These are phyloP conservation scores for Bombus balteatus DNA, from an alignment of 1,140 invertebrate genomes.

Conservation along the genomic window DNA sequence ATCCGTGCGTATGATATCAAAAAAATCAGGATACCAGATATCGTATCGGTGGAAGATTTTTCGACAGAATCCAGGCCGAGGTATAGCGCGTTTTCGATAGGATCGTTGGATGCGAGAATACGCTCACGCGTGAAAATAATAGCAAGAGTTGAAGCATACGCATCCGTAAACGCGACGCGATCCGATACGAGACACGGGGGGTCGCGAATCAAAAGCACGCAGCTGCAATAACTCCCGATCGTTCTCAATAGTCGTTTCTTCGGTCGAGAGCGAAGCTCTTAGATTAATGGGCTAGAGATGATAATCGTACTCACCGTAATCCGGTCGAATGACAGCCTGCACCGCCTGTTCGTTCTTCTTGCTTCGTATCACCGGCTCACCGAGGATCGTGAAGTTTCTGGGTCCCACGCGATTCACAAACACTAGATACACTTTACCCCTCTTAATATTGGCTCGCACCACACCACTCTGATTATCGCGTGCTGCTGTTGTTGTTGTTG, in stretches of 20 bases:
- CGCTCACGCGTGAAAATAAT: neutral
- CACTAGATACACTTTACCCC: slow-evolving; percentile 86
- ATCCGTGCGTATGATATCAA: neutral
- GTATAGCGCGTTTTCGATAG: slow-evolving; percentile 15
- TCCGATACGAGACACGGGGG: neutral
- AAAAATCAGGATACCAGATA: neutral
- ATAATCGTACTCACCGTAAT: slow-evolving; percentile 84
- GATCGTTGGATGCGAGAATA: neutral
- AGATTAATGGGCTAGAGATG: slow-evolving; percentile 6
- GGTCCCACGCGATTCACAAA: slow-evolving; percentile 87
- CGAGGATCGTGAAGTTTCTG: slow-evolving; percentile 86
- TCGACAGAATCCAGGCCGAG: neutral
- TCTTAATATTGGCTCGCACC: slow-evolving; percentile 85
- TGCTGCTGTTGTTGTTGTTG: slow-evolving; percentile 54
- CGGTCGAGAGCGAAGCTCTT: slow-evolving; percentile 20
- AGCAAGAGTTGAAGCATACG: neutral
- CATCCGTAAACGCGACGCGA: neutral
- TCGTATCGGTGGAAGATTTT: neutral
- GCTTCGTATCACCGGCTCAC: slow-evolving; percentile 84
- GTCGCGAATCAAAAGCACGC: neutral
- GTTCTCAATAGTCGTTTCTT: slow-evolving; percentile 17
- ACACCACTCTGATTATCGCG: slow-evolving; percentile 78
- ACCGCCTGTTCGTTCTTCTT: slow-evolving; percentile 83
- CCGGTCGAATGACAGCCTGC: slow-evolving; percentile 84
- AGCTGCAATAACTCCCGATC: slow-evolving; percentile 23